phyloP scores from a whole-genome alignment of 2,113 vertebrate species.

The human (Homo sapiens) region DNA sequence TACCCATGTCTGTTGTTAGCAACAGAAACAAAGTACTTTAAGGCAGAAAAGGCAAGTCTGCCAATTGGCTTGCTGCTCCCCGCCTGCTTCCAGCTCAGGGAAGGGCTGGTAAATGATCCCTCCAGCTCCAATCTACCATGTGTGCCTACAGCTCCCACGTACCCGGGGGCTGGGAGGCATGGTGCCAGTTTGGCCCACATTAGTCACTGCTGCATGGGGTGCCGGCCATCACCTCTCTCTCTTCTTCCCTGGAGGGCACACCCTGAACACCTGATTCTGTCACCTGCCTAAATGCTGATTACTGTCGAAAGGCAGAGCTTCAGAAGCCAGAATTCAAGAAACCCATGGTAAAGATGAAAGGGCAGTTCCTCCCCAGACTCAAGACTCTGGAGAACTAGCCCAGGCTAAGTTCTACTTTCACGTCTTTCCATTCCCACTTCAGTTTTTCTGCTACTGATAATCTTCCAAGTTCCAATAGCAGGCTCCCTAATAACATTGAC shows the following conservation, averaged over 20 bases:
- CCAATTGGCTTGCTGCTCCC: slow-evolving; percentile 68
- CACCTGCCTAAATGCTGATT: background rate
- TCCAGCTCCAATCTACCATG: background rate
- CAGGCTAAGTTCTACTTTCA: background rate
- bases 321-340: background rate
- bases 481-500: background rate
- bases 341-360: background rate
- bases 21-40: slow-evolving; percentile 75
- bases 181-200: background rate
- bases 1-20: slow-evolving; percentile 78
- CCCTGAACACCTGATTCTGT: background rate
- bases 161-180: accelerated
- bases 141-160: background rate
- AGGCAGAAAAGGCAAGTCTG: slow-evolving; percentile 64
- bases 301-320: background rate
- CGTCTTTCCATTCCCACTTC: background rate
- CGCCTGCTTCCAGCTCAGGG: slow-evolving; percentile 48
- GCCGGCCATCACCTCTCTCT: background rate
- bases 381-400: background rate
- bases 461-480: background rate
- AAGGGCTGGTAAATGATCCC: slow-evolving; percentile 31
- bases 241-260: background rate
- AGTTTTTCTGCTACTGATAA: background rate
- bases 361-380: background rate
- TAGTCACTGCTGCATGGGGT: background rate